Percentiles rank a stretch among this genome's conserved stretches.
Conservation (phyloP, 2,113 vertebrate genomes). For the Engraulis encrasicolus region DNA sequence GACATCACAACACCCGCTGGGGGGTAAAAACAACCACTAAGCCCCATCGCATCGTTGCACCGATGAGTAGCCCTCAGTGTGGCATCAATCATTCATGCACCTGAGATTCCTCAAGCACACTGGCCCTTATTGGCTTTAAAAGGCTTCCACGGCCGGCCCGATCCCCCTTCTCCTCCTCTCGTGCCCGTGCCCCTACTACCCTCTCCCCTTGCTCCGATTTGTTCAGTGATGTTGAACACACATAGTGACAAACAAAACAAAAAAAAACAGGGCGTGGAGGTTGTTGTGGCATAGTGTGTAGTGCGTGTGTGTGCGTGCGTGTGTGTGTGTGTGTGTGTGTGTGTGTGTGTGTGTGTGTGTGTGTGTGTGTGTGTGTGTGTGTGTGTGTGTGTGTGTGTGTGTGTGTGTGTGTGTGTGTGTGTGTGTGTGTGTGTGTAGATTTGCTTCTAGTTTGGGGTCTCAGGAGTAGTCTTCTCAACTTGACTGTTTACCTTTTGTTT, state of each 20-base stretch:
- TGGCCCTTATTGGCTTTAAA: slow-evolving; percentile 9
- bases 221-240: slow-evolving; percentile 12
- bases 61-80: not conserved
- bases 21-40: too few species aligned
- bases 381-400: too few species aligned
- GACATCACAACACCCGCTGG: not conserved
- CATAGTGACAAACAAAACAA: not conserved
- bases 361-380: too few species aligned
- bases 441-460: not conserved
- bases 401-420: too few species aligned
- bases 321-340: too few species aligned
- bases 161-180: not conserved
- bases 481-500: not conserved
- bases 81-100: not conserved
- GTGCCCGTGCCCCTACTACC: not conserved
- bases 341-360: too few species aligned
- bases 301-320: too few species aligned
- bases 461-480: not conserved
- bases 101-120: not conserved
- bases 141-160: not conserved
- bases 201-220: not conserved
- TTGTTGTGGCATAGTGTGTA: too few species aligned
- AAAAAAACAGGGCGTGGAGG: too few species aligned
- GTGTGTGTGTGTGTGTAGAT: too few species aligned
- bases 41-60: not conserved